phyloP scores from a whole-genome alignment of 2,113 vertebrate species.

The Tachycineta bicolor region DNA sequence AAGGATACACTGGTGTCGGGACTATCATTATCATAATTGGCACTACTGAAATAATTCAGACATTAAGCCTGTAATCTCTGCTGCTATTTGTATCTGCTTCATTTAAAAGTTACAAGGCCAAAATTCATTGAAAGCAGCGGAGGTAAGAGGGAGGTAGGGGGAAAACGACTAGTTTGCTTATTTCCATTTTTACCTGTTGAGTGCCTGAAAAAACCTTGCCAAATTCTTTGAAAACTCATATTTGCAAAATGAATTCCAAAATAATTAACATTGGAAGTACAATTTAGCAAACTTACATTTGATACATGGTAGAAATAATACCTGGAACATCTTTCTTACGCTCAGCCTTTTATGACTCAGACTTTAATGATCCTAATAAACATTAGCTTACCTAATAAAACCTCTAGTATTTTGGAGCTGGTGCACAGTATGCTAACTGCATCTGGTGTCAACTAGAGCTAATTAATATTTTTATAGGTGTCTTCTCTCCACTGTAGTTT shows the following conservation, averaged over 20 bases:
- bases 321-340: conserved; percentile 38
- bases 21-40: conserved; percentile 32
- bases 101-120: conserved; percentile 30
- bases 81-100: conserved; percentile 11
- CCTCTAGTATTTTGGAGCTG: conserved; percentile 69
- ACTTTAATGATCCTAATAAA: conserved; percentile 78
- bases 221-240: background rate
- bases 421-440: conserved; percentile 64
- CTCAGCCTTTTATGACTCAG: conserved; percentile 65
- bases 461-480: conserved; percentile 85
- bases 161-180: background rate
- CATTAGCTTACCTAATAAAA: conserved; percentile 81
- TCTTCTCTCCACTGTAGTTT: conserved; percentile 74
- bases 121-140: background rate
- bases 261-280: background rate
- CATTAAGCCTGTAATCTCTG: conserved; percentile 39
- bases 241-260: conserved; percentile 2
- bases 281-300: background rate
- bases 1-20: background rate
- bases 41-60: background rate
- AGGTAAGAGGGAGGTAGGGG: background rate
- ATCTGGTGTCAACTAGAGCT: conserved; percentile 81
- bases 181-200: background rate
- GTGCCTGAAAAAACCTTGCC: background rate
- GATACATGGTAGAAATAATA: conserved; percentile 30